Base-by-base conservation (phyloP, 2,113 vertebrate genomes). In the Helogale parvula region DNA sequence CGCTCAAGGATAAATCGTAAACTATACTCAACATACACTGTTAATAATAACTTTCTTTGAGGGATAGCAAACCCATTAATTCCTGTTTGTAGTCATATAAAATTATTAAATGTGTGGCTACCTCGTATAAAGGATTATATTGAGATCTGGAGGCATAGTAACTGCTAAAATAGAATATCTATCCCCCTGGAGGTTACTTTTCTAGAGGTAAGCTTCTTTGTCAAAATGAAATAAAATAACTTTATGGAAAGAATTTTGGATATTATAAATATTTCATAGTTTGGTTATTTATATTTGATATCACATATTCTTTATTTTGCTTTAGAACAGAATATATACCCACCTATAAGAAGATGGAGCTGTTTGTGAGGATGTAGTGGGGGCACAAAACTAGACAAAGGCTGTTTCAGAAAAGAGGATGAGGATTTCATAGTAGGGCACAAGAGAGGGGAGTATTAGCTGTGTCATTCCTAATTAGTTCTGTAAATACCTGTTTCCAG, bases 161-260 rank as follows among this genome's bases (percentile, higher is more conserved):
- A 79, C 52, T 88, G 1, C 29, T 76, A 71, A 85, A 68, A 27
- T 38, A 83, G 12, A 60, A 15, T 16, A 76, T 35, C 17, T 95
- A 7, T 41, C 17, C 8, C 19, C 10, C 33, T 23, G 4, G 12
- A 60, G 16, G 9, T 81, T 69, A 47, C 3, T 47, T 72, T 77
- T 92, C 3, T 29, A 84, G 7, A 80, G 8, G 15, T 52, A 76
- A 88, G 6, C 17, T 50, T 82, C 45, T 82, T 88, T 80, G 12
- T 57, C 45, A 85, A 90, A 86, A 38, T 95, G 21, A 97, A 74
- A 69, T 68, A 95, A 77, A 72, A 94, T 47, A 84, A 84, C 1
- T 54, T 81, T 77, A 17, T 47, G 8, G 1, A 83, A 93, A 93
- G 5, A 23, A 47, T 63, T 54, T 54, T 31, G 21, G 4, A 13